Evolutionary conservation across 2,888 invertebrate species (phyloP), one percentile per base, ranked within the genome.

Genomic region (Cecidostiba fungosa): DNA sequence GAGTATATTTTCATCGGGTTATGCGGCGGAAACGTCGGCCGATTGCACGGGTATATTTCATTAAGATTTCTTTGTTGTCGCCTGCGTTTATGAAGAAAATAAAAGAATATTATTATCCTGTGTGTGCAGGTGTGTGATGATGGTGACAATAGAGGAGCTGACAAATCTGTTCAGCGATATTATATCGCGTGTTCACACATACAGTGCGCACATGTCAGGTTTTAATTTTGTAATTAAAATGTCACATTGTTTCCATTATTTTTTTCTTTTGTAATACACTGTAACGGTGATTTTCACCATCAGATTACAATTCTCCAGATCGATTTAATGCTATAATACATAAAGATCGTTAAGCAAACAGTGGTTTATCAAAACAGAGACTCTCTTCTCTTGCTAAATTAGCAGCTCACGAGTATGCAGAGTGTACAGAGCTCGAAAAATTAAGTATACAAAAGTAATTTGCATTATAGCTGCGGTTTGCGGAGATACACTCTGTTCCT

Each of bases 391-490:
- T 16, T 0, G 16, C 50, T 16, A 50, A 50, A 50, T 50, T 12
- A 50, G 50, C 50, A 50, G 50, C 50, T 54, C 54, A 54, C 54
- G n/a, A 54, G n/a, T 19, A 4, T 50, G 5, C 19, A 5, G 16
- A n/a, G n/a, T n/a, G n/a, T 3, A 74, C 26, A 4, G 3, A 19
- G n/a, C 23, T 26, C 54, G 79, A 79, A 70, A 80, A 80, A 80
- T 80, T 80, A 80, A 80, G 79, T 70, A 80, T 70, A 80, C 54
- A 80, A 72, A 80, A 80, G 79, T 80, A 70, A 80, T 80, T 70
- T 80, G 79, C 82, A 66, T 47, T 82, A n/a, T n/a, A 50, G 77
- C 59, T 79, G 77, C 85, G 82, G 85, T 74, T 84, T 59, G 66
- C 74, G 66, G 66, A n/a, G n/a, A 66, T 43, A 43, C 43, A 12